These are phyloP conservation scores for Calameuta pallipes DNA, from an alignment of 2,888 invertebrate species.

Conservation along the genomic window DNA sequence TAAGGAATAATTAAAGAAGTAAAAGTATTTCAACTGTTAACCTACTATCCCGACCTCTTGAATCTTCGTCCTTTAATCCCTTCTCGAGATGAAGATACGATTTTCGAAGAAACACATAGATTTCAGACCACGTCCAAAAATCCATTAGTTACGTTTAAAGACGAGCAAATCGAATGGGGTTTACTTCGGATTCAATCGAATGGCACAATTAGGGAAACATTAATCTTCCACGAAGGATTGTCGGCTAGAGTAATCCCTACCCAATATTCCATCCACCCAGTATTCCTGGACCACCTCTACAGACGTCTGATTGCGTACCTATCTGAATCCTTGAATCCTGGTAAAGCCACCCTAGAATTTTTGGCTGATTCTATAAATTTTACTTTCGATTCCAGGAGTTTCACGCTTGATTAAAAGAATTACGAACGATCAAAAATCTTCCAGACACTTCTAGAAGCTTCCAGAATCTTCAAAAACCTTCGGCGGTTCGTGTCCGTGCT, in stretches of 20 bases:
- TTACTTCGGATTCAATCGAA: constrained; percentile 31
- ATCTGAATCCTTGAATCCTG: neutral
- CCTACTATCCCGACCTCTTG: neutral
- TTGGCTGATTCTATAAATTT: no score
- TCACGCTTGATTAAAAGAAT: no score
- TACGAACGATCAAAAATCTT: no score
- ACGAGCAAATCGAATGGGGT: constrained; percentile 24
- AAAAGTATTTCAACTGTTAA: neutral
- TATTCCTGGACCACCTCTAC: neutral
- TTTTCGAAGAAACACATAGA: constrained; percentile 15
- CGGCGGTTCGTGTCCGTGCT: no score
- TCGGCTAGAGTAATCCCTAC: neutral
- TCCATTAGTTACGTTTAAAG: constrained; percentile 25
- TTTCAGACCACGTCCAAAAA: constrained; percentile 20
- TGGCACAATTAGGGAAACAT: constrained; percentile 33
- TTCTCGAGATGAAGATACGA: neutral
- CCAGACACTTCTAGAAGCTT: no score
- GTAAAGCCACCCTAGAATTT: neutral
- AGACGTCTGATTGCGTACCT: neutral
- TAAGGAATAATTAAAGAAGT: constrained; percentile 6
- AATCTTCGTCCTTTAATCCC: neutral
- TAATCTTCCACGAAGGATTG: constrained; percentile 18
- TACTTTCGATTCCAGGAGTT: no score
- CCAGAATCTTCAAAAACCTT: no score
- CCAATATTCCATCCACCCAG: neutral